Conservation (phyloP, 64 coral and sea anemone genomes). For the Montipora foliosa region DNA sequence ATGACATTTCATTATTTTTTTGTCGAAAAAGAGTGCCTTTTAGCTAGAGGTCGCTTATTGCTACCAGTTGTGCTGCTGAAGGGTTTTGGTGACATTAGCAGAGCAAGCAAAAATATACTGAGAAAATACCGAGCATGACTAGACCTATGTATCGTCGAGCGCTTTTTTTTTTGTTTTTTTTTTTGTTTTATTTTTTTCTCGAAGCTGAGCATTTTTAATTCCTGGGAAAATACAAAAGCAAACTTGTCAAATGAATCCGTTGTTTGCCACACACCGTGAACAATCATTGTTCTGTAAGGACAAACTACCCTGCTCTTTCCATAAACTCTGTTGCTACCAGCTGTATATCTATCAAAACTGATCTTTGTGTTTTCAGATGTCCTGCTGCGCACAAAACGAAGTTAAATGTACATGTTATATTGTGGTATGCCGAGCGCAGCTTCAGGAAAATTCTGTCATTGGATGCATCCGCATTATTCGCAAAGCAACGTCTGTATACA, state of each 20-base stretch:
- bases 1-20: no score
- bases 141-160: not conserved
- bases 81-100: no score
- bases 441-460: slow-evolving; percentile 6
- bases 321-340: slow-evolving; percentile 42
- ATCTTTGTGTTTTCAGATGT: slow-evolving; percentile 42
- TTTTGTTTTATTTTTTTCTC: not conserved
- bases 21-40: no score
- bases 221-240: not conserved
- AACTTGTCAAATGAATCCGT: slow-evolving; percentile 37
- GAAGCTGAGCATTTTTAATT: not conserved
- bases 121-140: no score
- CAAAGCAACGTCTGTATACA: not conserved
- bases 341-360: slow-evolving; percentile 59
- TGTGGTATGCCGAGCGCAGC: slow-evolving; percentile 23
- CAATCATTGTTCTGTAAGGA: slow-evolving; percentile 27
- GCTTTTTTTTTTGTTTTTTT: not conserved
- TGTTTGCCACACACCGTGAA: slow-evolving; percentile 53
- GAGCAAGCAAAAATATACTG: no score
- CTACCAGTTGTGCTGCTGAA: no score
- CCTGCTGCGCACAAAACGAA: slow-evolving; percentile 21
- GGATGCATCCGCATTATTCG: not conserved
- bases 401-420: slow-evolving; percentile 23
- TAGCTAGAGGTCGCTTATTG: no score
- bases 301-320: slow-evolving; percentile 35